Evolutionary conservation across 2,888 invertebrate genomes (phyloP).

Genomic region (Pristionchus mayeri): DNA sequence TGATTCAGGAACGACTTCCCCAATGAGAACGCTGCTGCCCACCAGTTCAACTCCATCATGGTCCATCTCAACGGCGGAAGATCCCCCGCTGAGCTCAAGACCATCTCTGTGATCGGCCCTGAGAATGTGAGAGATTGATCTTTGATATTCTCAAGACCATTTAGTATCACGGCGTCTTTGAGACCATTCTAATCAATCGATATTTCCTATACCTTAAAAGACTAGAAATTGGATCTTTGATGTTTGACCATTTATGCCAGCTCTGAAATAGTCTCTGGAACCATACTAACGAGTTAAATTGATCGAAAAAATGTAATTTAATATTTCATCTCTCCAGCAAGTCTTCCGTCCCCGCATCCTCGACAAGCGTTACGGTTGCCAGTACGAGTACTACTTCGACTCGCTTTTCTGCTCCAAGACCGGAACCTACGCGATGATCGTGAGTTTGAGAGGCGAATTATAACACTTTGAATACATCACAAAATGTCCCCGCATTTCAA

Average conservation of each 20-base stretch:
- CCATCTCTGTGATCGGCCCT: constrained; percentile 14
- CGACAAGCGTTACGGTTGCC: constrained; percentile 44
- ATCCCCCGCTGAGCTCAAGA: constrained; percentile 36
- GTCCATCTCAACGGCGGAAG: not conserved
- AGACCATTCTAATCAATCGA: too few relatives aligned
- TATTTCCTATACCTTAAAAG: too few relatives aligned
- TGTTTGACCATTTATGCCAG: too few relatives aligned
- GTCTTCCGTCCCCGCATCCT: constrained; percentile 42
- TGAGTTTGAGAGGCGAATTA: not conserved
- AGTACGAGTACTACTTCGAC: constrained; percentile 50
- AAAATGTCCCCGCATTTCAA: too few relatives aligned
- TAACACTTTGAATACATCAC: not conserved
- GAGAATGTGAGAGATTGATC: constrained; percentile 34
- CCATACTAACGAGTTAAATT: too few relatives aligned
- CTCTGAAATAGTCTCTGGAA: too few relatives aligned
- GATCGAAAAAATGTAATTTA: too few relatives aligned
- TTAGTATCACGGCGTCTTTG: too few relatives aligned
- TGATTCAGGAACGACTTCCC: constrained; percentile 49
- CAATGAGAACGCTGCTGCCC: not conserved
- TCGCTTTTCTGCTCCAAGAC: constrained; percentile 36
- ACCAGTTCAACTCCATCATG: constrained; percentile 47
- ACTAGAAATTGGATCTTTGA: not conserved
- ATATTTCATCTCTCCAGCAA: not conserved
- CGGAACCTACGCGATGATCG: constrained; percentile 38
- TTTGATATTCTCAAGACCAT: constrained; percentile 18